Evolutionary conservation across 2,113 vertebrate species (phyloP).

Genomic region (Talpa occidentalis): DNA sequence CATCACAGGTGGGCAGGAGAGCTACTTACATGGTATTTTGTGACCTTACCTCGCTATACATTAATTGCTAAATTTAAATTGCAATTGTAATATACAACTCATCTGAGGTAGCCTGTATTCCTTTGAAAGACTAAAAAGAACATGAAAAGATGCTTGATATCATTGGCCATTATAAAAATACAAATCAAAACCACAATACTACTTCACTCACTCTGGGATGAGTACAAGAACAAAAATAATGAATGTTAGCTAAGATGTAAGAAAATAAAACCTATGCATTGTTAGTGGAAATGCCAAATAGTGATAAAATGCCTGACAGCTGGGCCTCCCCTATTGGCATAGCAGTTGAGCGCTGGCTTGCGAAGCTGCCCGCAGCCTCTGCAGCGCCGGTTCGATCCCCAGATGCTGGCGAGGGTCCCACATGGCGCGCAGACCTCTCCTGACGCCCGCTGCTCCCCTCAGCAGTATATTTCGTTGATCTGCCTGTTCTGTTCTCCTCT

Average conservation of each 20-base stretch:
- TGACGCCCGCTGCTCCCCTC: no score
- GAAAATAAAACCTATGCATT: not conserved
- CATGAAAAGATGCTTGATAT: not conserved
- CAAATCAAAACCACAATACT: not conserved
- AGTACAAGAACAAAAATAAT: not conserved
- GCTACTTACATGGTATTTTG: not conserved
- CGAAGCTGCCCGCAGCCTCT: no score
- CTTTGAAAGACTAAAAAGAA: not conserved
- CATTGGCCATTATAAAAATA: not conserved
- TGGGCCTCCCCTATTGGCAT: no score
- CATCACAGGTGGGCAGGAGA: no score
- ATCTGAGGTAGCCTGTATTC: not conserved
- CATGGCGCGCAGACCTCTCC: no score
- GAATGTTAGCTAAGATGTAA: not conserved
- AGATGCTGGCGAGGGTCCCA: no score
- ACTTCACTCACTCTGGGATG: not conserved
- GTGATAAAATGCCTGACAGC: not conserved
- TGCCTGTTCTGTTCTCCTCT: no score
- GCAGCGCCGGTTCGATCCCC: no score
- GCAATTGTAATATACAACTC: fast-evolving
- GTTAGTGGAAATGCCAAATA: not conserved
- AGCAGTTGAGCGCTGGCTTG: no score
- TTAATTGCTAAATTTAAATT: not conserved
- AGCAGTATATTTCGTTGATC: no score
- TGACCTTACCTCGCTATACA: not conserved